A percentile compares a stretch with the other conserved stretches of the same genome.
Conservation (phyloP, 2,113 vertebrate genomes). For the Vidua macroura region DNA sequence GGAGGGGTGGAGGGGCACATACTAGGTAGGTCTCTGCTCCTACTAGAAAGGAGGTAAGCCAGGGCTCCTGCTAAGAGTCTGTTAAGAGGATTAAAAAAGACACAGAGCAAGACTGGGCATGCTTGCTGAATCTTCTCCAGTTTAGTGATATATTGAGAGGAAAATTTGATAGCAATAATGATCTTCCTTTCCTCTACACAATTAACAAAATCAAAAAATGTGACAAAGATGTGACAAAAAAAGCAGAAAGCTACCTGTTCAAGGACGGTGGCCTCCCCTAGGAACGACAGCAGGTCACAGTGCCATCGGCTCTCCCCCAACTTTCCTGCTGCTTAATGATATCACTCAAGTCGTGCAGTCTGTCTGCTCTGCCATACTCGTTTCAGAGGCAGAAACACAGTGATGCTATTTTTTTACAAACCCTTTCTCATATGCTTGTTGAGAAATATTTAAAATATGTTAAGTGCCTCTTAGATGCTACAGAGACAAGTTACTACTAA, state of each 20-base stretch:
- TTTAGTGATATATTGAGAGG: neutral
- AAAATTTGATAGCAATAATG: neutral
- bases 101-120: neutral
- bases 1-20: neutral
- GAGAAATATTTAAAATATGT: neutral
- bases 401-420: neutral
- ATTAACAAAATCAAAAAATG: neutral
- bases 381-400: neutral
- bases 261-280: accelerated
- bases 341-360: accelerated
- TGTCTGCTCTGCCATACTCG: neutral
- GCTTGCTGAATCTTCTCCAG: neutral
- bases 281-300: neutral
- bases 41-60: neutral
- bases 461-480: neutral
- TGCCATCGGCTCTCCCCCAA: neutral
- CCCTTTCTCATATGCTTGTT: neutral
- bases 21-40: neutral
- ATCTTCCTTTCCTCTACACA: neutral
- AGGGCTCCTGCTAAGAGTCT: neutral
- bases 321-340: accelerated
- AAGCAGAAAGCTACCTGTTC: neutral
- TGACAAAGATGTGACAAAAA: neutral
- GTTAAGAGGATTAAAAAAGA: neutral
- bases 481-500: neutral